Evolutionary conservation across 1,140 invertebrate genomes (phyloP).

Genomic region (Phthorimaea operculella): DNA sequence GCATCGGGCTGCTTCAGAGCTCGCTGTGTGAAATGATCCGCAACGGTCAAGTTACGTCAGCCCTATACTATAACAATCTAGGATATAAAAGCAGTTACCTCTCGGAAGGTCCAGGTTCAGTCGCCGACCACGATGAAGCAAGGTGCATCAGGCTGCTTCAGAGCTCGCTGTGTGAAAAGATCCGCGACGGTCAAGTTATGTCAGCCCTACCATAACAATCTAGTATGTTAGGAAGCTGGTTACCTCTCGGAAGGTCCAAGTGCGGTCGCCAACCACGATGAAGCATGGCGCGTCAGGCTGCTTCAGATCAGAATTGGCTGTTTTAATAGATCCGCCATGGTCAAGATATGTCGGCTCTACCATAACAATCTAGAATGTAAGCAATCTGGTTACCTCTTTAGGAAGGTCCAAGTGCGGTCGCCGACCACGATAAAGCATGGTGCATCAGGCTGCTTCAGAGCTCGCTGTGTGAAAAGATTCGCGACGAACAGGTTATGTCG

Average conservation of each 20-base stretch:
- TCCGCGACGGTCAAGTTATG: slow-evolving; percentile 71
- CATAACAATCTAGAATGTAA: slow-evolving; percentile 67
- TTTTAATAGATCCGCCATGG: slow-evolving; percentile 71
- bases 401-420: no score
- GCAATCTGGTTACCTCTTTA: no score
- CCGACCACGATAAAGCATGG: no score
- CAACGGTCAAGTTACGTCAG: no score
- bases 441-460: no score
- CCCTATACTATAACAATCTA: no score
- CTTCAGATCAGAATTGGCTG: slow-evolving; percentile 51
- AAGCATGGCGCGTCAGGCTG: slow-evolving; percentile 74
- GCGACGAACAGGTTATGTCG: no score
- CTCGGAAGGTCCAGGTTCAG: slow-evolving; percentile 76
- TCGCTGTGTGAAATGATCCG: no score
- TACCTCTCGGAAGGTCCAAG: slow-evolving; percentile 79
- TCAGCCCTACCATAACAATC: slow-evolving; percentile 70
- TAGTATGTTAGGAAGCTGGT: slow-evolving; percentile 34
- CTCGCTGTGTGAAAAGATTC: no score
- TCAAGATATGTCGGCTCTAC: slow-evolving; percentile 69
- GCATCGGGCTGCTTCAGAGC: no score
- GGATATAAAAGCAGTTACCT: slow-evolving; percentile 69
- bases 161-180: slow-evolving; percentile 69
- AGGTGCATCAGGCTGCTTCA: slow-evolving; percentile 70
- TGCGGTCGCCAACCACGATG: slow-evolving; percentile 74
- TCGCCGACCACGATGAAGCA: slow-evolving; percentile 78